phyloP scores from a whole-genome alignment of 2,888 invertebrate genomes.

The Mimas tiliae region DNA sequence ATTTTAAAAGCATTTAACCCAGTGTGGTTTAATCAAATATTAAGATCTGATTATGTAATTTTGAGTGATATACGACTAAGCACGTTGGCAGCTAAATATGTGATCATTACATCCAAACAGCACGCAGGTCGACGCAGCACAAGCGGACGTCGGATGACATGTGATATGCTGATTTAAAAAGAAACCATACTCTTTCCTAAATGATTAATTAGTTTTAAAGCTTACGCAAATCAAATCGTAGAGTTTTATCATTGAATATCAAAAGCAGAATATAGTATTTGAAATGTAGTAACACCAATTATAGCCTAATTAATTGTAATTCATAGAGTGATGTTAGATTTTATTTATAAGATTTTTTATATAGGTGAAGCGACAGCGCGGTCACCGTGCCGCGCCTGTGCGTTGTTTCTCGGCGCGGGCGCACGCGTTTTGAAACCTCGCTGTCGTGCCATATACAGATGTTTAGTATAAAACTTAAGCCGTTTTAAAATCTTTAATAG shows the following conservation, averaged over 20 bases:
- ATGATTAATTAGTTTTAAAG: slow-evolving; percentile 53
- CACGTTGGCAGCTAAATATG: not conserved
- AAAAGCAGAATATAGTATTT: slow-evolving; percentile 57
- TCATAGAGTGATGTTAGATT: slow-evolving; percentile 79
- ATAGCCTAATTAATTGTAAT: slow-evolving; percentile 79
- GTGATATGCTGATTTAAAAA: slow-evolving; percentile 60
- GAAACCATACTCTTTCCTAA: slow-evolving; percentile 55
- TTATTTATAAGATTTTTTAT: slow-evolving; percentile 76
- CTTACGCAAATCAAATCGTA: slow-evolving; percentile 59
- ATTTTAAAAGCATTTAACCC: not conserved
- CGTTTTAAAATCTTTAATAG: slow-evolving; percentile 72
- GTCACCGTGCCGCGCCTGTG: too few species aligned
- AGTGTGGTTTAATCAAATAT: slow-evolving; percentile 7
- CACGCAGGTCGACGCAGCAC: not conserved
- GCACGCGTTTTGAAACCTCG: slow-evolving; percentile 45
- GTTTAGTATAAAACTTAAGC: slow-evolving; percentile 58
- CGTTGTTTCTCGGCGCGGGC: not conserved
- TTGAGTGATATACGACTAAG: not conserved
- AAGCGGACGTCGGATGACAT: slow-evolving; percentile 34
- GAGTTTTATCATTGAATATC: slow-evolving; percentile 42
- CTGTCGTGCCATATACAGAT: slow-evolving; percentile 63
- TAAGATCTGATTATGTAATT: not conserved
- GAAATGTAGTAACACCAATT: slow-evolving; percentile 81
- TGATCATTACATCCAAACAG: not conserved
- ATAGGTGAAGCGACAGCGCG: slow-evolving; percentile 54